phyloP scores from a whole-genome alignment of 1,140 invertebrate species.

The Caenorhabditis latens region DNA sequence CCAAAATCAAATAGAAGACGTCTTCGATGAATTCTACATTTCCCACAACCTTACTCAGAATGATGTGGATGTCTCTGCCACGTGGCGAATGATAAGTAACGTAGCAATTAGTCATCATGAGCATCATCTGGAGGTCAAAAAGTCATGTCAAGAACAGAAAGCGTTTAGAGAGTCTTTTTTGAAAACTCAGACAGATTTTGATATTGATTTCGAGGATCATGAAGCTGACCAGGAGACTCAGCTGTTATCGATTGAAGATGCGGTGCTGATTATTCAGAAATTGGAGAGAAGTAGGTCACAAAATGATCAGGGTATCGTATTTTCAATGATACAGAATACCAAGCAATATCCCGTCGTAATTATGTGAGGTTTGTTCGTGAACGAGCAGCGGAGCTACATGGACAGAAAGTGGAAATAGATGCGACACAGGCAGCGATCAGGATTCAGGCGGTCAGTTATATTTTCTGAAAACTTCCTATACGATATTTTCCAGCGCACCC shows the following conservation, averaged over 20 bases:
- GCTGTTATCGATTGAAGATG: conserved; percentile 15
- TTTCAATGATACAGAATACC: conserved; percentile 7
- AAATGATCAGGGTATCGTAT: neutral
- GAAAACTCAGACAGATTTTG: conserved; percentile 41
- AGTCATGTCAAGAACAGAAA: conserved; percentile 38
- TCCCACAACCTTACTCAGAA: neutral
- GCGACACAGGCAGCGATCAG: conserved; percentile 27
- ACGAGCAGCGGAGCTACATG: conserved; percentile 21
- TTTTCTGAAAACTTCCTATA: neutral
- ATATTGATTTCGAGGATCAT: conserved; percentile 23
- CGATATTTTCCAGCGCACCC: conserved; percentile 14
- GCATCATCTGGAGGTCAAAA: conserved; percentile 13
- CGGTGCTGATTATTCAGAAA: conserved; percentile 30
- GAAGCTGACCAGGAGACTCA: conserved; percentile 31
- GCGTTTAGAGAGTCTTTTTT: conserved; percentile 39
- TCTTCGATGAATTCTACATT: conserved; percentile 22
- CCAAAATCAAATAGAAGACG: neutral
- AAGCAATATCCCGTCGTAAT: conserved; percentile 27
- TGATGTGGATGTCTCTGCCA: conserved; percentile 12
- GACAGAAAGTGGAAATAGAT: conserved; percentile 29
- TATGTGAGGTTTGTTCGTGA: conserved; percentile 33
- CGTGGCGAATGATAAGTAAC: conserved; percentile 25
- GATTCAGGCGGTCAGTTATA: conserved; percentile 11
- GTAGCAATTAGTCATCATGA: conserved; percentile 26
- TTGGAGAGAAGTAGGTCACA: conserved; percentile 16